These are phyloP conservation scores for Lottia gigantea DNA, from an alignment of 2,888 invertebrate species.

Conservation along the genomic window DNA sequence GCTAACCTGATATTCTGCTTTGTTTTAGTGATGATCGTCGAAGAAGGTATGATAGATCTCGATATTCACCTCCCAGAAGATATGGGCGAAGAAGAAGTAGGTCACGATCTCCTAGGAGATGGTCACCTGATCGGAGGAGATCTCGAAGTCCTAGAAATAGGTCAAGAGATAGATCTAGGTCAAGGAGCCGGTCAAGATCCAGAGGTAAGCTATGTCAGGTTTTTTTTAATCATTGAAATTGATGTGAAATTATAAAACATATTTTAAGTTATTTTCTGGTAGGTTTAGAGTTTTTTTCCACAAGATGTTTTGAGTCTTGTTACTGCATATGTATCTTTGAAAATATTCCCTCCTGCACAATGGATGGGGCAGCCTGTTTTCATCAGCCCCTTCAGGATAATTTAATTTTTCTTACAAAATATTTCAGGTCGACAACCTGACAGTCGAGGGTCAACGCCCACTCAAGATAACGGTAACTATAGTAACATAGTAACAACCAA, in stretches of 20 bases:
- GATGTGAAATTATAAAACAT: too few species aligned
- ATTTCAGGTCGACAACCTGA: slow-evolving; percentile 35
- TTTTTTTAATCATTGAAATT: too few species aligned
- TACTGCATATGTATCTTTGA: too few species aligned
- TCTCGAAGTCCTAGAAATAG: slow-evolving; percentile 36
- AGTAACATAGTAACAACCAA: slow-evolving; percentile 22
- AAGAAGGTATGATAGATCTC: slow-evolving; percentile 27
- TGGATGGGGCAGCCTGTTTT: too few species aligned
- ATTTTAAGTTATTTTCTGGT: neutral
- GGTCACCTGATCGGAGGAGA: slow-evolving; percentile 36
- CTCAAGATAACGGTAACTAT: slow-evolving; percentile 52
- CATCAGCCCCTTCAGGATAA: too few species aligned
- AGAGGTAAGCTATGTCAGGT: slow-evolving; percentile 18
- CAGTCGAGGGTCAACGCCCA: slow-evolving; percentile 59
- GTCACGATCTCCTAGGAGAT: slow-evolving; percentile 55
- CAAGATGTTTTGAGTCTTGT: too few species aligned
- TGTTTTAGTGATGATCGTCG: slow-evolving; percentile 39
- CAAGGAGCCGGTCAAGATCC: slow-evolving; percentile 40
- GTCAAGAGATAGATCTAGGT: slow-evolving; percentile 40
- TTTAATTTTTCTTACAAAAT: too few species aligned
- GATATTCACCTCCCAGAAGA: slow-evolving; percentile 35
- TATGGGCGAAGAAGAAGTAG: slow-evolving; percentile 45
- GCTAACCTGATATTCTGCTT: neutral
- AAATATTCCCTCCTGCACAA: too few species aligned
- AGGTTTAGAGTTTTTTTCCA: too few species aligned